These are phyloP conservation scores for Palloptera scutellata DNA, from an alignment of 2,888 invertebrate genomes.

Conservation along the genomic window DNA sequence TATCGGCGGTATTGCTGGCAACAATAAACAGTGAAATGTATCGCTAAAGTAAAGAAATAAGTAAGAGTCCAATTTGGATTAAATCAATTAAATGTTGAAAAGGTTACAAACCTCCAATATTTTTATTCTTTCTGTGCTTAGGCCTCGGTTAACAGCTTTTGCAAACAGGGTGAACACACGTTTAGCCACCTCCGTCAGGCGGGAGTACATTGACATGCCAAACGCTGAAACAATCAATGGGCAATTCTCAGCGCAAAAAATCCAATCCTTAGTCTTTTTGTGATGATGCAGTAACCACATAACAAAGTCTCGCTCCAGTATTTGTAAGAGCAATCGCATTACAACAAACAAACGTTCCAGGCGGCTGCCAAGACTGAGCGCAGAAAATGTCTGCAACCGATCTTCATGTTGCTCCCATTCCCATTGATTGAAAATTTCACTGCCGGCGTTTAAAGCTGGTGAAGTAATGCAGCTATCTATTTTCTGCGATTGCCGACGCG, in stretches of 20 bases:
- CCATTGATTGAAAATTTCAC: conserved; percentile 47
- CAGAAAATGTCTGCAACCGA: conserved; percentile 44
- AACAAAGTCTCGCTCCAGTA: conserved; percentile 68
- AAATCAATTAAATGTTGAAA: too few species aligned
- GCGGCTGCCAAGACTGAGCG: conserved; percentile 57
- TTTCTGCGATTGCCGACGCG: not conserved
- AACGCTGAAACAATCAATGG: conserved; percentile 55
- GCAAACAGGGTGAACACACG: conserved; percentile 53
- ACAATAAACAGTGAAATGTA: conserved; percentile 54
- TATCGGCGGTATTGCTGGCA: conserved; percentile 55
- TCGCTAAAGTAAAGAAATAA: conserved; percentile 46
- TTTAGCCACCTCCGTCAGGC: conserved; percentile 49
- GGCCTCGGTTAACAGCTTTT: conserved; percentile 45
- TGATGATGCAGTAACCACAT: conserved; percentile 68
- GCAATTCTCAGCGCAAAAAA: conserved; percentile 49
- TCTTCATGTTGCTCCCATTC: conserved; percentile 53
- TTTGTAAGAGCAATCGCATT: conserved; percentile 66
- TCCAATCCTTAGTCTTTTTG: conserved; percentile 47
- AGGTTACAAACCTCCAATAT: conserved; percentile 51
- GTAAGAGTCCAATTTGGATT: not conserved
- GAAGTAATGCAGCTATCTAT: conserved; percentile 20
- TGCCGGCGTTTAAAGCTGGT: conserved; percentile 32
- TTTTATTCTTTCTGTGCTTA: conserved; percentile 44
- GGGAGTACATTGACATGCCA: conserved; percentile 45
- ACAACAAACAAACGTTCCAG: conserved; percentile 67